These are phyloP conservation scores for Thomomys bottae DNA, from an alignment of 2,113 vertebrate genomes.

Conservation along the genomic window DNA sequence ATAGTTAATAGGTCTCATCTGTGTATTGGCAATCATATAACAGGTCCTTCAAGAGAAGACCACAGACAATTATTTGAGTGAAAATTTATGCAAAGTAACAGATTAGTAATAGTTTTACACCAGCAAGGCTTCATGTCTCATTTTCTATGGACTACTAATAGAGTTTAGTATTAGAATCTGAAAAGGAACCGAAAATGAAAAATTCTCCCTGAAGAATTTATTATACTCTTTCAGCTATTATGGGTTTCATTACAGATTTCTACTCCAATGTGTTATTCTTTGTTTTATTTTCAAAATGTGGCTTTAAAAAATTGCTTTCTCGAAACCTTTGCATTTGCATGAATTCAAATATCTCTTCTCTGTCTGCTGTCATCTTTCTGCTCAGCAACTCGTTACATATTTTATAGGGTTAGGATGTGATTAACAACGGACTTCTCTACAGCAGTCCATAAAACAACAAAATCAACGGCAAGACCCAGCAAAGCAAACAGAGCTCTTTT, in stretches of 20 bases:
- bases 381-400: slow-evolving; percentile 68
- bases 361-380: slow-evolving; percentile 66
- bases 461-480: slow-evolving; percentile 49
- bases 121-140: slow-evolving; percentile 77
- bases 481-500: slow-evolving; percentile 64
- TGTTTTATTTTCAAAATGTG: slow-evolving; percentile 76
- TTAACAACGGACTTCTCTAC: slow-evolving; percentile 64
- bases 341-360: slow-evolving; percentile 64
- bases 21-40: slow-evolving; percentile 70
- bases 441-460: slow-evolving; percentile 54
- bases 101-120: slow-evolving; percentile 78
- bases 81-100: slow-evolving; percentile 79
- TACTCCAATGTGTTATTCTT: slow-evolving; percentile 74
- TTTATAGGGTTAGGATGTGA: slow-evolving; percentile 69
- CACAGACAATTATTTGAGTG: slow-evolving; percentile 75
- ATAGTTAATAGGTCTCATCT: slow-evolving; percentile 77
- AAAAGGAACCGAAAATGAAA: slow-evolving; percentile 81
- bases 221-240: slow-evolving; percentile 76
- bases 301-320: slow-evolving; percentile 74
- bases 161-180: slow-evolving; percentile 79
- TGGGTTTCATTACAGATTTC: slow-evolving; percentile 77
- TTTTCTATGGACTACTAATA: slow-evolving; percentile 79
- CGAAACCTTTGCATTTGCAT: slow-evolving; percentile 68
- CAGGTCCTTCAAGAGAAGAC: slow-evolving; percentile 71
- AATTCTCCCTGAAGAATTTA: slow-evolving; percentile 66